Evolutionary conservation across 1,140 invertebrate genomes (phyloP).

Genomic region (Drosophila teissieri): DNA sequence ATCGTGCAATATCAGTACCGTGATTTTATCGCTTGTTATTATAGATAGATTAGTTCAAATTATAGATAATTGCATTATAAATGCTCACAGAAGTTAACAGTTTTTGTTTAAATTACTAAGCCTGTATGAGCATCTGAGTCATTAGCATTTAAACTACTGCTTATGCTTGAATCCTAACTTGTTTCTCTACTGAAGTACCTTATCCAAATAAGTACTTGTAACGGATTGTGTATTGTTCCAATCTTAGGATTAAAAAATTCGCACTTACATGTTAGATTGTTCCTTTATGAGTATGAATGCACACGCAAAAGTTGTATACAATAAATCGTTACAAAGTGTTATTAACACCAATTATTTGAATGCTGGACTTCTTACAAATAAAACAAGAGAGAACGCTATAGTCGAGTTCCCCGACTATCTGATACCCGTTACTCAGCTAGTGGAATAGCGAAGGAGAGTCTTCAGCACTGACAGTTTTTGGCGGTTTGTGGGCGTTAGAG

Average conservation of each 20-base stretch:
- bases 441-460: no score
- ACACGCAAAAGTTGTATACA: not conserved
- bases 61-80: slow-evolving; percentile 24
- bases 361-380: no score
- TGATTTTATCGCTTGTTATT: slow-evolving; percentile 12
- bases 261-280: slow-evolving; percentile 1
- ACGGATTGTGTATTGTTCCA: slow-evolving; percentile 14
- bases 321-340: slow-evolving; percentile 9
- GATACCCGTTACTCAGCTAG: no score
- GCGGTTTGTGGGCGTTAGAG: no score
- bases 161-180: slow-evolving; percentile 11
- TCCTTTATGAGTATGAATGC: not conserved
- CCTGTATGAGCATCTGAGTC: not conserved
- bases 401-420: no score
- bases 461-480: no score
- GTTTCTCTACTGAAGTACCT: slow-evolving; percentile 11
- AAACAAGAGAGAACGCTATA: no score
- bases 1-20: slow-evolving; percentile 4
- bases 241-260: slow-evolving; percentile 9
- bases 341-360: not conserved
- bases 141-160: slow-evolving; percentile 3
- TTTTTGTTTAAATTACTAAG: slow-evolving; percentile 10
- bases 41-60: slow-evolving; percentile 9
- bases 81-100: slow-evolving; percentile 39
- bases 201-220: slow-evolving; percentile 1